Evolutionary conservation across 1,140 invertebrate genomes (phyloP), one percentile per base, ranked within the genome.

Genomic region (Pseudomyrmex pallidus): DNA sequence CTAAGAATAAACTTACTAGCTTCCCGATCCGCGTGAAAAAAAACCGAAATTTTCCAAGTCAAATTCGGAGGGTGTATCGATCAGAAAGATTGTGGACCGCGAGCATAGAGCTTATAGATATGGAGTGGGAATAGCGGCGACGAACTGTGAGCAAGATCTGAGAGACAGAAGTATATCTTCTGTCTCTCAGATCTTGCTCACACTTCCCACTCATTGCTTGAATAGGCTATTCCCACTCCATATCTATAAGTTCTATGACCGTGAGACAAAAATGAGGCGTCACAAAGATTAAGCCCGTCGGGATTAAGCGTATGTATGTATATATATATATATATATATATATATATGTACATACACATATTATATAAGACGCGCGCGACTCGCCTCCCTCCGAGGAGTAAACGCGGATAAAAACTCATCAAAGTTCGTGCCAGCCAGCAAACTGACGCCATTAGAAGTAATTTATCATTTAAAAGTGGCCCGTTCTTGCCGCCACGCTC

Each of bases 381-480:
- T 50, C 46, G 25, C 13, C 57, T 20, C 50, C 64, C 12, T 2
- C 20, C 13, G 20, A n/a, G 44, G 17, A 15, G 44, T 13, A 74
- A 61, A 76, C 59, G 59, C 59, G 76, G 20, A 80, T 80, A 80
- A 80, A 80, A 77, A n/a, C 59, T 50, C 78, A 48, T 77, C 66
- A 82, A 83, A 76, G 68, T 78, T 68, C 86, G 72, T 66, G 66
- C 66, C 76, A 80, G 76, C 76, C 44, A 72, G 63, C 86, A 63
- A 80, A 57, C 17, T 74, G 52, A 63, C 48, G 56, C 59, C 73
- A 76, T 87, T 85, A 85, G 50, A 68, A 74, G 84, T 82, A 68
- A 88, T 87, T 88, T 77, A 88, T 88, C 76, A 88, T 87, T 88
- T 84, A 85, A 88, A 87, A 85, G 87, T 85, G 74, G 74, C 56